Evolutionary conservation across 2,797 vertebrate genomes (phyloP), one percentile per base, ranked within the genome.

Genomic region (Dendrocincla tyrannina): DNA sequence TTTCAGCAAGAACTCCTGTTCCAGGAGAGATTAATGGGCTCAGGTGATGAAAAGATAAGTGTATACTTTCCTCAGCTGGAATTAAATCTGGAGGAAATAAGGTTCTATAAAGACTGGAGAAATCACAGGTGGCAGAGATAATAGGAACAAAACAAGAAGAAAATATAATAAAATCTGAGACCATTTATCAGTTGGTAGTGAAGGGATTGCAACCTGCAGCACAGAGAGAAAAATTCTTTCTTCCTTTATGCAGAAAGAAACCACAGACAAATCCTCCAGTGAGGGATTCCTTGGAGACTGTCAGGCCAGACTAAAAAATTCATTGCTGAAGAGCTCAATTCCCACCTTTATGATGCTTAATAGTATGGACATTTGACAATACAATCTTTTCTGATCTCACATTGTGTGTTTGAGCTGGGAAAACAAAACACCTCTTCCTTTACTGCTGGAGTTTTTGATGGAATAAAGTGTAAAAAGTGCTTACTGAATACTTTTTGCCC

Each of bases 11-110:
- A 86, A 16, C 25, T 79, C 3, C 41, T 10, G 0, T 63, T 91
- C 50, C 89, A 83, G 64, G 24, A 70, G 67, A 91, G 77, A 91
- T 92, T 44, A 93, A 86, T 59, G 80, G 63, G 17, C 41, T 70
- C 2, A 1, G 30, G 47, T 82, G 90, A 76, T 76, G 67, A 90
- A 94, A 89, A 88, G 50, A 66, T 68, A 86, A 86, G 41, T 85
- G 49, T 62, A 68, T 73, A 76, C 28, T 88, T 94, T 66, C 66
- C 86, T 82, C 39, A 50, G 66, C 0, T 88, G 50, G 63, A 94
- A 94, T 90, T 93, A 95, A 81, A 89, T 94, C 76, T 88, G 50
- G 55, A 90, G 67, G 67, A 86, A 91, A 78, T 79, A 86, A 90
- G 32, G 33, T 84, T 75, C 82, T 62, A 63, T 32, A 69, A 73